Percentiles rank a stretch among this genome's conserved stretches.
Conservation (phyloP, 2,797 vertebrate genomes). For the Galagoides demidoff region DNA sequence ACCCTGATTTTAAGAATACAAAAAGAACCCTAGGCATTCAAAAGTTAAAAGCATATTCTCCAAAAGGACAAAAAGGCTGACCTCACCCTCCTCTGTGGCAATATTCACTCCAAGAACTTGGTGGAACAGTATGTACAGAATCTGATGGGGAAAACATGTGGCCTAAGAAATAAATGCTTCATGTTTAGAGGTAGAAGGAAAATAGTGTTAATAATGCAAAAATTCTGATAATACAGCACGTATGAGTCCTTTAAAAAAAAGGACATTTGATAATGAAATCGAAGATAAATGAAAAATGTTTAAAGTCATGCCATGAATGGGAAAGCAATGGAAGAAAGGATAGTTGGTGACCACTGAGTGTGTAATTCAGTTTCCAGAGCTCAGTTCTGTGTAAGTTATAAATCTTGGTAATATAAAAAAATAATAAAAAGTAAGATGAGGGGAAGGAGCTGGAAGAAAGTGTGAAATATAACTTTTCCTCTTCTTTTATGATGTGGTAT, state of each 20-base stretch:
- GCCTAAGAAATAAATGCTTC: neutral
- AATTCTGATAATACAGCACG: neutral
- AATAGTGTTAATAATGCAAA: conserved; percentile 25
- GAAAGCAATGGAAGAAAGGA: neutral
- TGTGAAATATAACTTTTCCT: conserved; percentile 33
- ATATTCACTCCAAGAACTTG: neutral
- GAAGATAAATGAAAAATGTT: conserved; percentile 23
- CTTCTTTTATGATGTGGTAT: conserved; percentile 24
- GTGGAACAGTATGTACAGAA: neutral
- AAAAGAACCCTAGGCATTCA: neutral
- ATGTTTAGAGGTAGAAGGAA: neutral
- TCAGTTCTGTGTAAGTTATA: neutral
- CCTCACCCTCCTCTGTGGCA: neutral
- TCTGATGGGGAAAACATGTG: neutral
- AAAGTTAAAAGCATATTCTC: neutral
- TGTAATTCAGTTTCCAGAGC: conserved; percentile 45
- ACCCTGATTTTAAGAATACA: neutral
- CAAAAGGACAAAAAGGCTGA: conserved; percentile 10
- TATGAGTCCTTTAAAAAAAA: neutral
- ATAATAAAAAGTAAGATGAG: conserved; percentile 9
- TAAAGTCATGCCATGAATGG: neutral
- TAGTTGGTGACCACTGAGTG: neutral
- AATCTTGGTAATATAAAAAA: conserved; percentile 40
- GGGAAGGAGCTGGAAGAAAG: neutral
- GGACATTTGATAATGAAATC: neutral